Evolutionary conservation across 2,113 vertebrate genomes (phyloP).

Genomic region (Percina caprodes): DNA sequence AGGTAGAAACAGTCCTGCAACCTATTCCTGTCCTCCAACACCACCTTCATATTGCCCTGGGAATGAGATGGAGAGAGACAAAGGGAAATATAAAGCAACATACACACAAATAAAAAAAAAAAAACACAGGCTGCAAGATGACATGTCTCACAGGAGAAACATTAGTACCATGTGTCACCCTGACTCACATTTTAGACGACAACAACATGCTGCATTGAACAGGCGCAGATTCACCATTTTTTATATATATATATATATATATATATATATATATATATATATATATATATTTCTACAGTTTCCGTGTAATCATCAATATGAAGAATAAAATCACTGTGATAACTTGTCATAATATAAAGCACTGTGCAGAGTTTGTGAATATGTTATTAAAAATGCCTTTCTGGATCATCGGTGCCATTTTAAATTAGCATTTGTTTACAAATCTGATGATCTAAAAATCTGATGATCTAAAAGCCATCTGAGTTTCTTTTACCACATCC

Average conservation of each 20-base stretch:
- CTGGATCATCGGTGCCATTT: not conserved
- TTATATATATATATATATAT: no score
- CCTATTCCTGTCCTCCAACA: slow-evolving; percentile 87
- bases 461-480: not conserved
- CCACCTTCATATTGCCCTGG: slow-evolving; percentile 85
- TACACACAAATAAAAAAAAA: not conserved
- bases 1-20: slow-evolving; percentile 90
- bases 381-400: not conserved
- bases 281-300: no score
- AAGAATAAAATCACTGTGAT: not conserved
- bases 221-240: not conserved
- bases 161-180: not conserved
- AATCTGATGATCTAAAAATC: not conserved
- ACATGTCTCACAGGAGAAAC: not conserved
- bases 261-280: no score
- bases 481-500: slow-evolving; percentile 76
- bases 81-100: not conserved
- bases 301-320: not conserved
- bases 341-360: not conserved
- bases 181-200: not conserved
- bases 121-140: not conserved
- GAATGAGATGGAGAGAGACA: slow-evolving; percentile 29
- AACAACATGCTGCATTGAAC: not conserved
- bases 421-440: not conserved
- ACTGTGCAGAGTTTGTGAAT: not conserved